These are phyloP conservation scores for Stegodyphus dumicola DNA, from an alignment of 1,140 invertebrate species.

Conservation along the genomic window DNA sequence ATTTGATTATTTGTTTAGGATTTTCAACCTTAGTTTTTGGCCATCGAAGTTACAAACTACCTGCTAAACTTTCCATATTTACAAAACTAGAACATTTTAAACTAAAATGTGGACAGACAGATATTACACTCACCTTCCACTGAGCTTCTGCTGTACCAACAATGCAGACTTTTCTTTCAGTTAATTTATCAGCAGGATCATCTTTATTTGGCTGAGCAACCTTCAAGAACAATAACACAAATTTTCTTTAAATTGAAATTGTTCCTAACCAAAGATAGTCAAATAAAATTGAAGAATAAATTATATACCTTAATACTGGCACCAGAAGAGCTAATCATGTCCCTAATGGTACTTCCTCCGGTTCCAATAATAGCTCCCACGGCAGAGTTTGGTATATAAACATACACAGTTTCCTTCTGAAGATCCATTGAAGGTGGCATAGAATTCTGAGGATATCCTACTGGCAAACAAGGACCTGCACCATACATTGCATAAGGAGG, in stretches of 20 bases:
- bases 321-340: slow-evolving; percentile 94
- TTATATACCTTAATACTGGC: slow-evolving; percentile 81
- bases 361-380: slow-evolving; percentile 97
- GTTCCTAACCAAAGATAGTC: not conserved
- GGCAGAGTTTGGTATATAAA: slow-evolving; percentile 96
- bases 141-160: slow-evolving; percentile 90
- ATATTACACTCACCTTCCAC: slow-evolving; percentile 81
- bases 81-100: not conserved
- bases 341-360: slow-evolving; percentile 94
- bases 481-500: slow-evolving; percentile 33
- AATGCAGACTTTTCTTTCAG: slow-evolving; percentile 94
- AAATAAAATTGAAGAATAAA: not conserved
- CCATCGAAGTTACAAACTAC: too few relatives aligned
- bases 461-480: not conserved
- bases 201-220: slow-evolving; percentile 59
- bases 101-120: not conserved
- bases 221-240: slow-evolving; percentile 5
- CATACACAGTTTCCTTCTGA: slow-evolving; percentile 83
- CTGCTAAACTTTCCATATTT: not conserved
- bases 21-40: too few relatives aligned
- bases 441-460: slow-evolving; percentile 3
- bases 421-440: slow-evolving; percentile 31
- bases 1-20: too few relatives aligned
- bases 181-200: slow-evolving; percentile 49
- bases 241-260: not conserved